Base-by-base conservation (phyloP, 2,113 vertebrate species). In the Spermophilus dauricus region DNA sequence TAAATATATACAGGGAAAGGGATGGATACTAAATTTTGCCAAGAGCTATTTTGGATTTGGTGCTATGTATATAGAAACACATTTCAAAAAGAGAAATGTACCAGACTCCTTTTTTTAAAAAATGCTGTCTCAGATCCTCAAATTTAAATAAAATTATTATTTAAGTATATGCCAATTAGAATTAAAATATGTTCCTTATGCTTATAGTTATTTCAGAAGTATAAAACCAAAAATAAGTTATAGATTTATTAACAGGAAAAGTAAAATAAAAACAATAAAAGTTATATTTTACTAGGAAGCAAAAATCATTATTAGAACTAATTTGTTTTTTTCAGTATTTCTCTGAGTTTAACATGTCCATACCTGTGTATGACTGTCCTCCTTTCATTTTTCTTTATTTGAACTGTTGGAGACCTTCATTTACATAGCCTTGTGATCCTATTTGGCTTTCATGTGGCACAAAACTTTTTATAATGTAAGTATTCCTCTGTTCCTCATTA, bases 401-500 rank as follows among this genome's bases (percentile, higher is more conserved):
- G 67, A 73, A 51, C 28, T 75, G 17, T 61, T 95, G 58, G 42
- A 70, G 92, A 72, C n/a, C 22, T 93, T 95, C 37, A 45, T 73
- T 94, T 88, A 8, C 34, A 82, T 26, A 83, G 37, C 63, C 56
- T 58, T 67, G n/a, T 91, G 51, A 78, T 37, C 69, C 65, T 58
- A 65, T 88, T 87, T 92, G 78, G 28, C 56, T 39, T 53, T 86
- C 16, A 75, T 18, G n/a, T 91, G 82, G 28, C 73, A 93, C 32
- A 85, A 80, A 56, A 32, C 28, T 69, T 70, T 86, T 86, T 80
- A 83, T 63, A 63, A 80, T 48, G 2, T 69, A 90, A 77, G 51
- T 77, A 70, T 61, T 91, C 39, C 14, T 87, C 75, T 95, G 72
- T 89, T 95, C 84, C 53, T 91, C 45, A 80, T 84, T 75, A 87